Evolutionary conservation across 2,888 invertebrate genomes (phyloP).

Genomic region (Sesia apiformis): DNA sequence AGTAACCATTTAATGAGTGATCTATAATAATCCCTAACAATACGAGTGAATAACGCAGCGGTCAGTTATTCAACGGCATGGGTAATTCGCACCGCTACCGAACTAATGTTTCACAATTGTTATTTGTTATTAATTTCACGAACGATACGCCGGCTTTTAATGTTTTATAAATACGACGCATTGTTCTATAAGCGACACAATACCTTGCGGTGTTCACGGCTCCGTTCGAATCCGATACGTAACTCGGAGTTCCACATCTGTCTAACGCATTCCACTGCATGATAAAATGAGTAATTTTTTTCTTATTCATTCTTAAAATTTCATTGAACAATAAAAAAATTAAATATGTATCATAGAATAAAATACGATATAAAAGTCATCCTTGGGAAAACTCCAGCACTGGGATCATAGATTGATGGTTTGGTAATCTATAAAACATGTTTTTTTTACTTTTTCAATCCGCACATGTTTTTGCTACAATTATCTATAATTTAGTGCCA

Average conservation of each 20-base stretch:
- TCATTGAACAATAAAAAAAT: too few relatives aligned
- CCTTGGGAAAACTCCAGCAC: too few relatives aligned
- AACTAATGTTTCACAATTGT: constrained; percentile 72
- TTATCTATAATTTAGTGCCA: too few relatives aligned
- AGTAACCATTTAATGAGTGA: neutral
- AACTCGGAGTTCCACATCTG: constrained; percentile 15
- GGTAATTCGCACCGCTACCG: constrained; percentile 67
- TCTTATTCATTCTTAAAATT: constrained; percentile 2
- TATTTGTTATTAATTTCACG: constrained; percentile 75
- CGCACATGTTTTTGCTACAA: too few relatives aligned
- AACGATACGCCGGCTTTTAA: constrained; percentile 71
- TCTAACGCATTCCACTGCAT: neutral
- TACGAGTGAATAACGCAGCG: constrained; percentile 1
- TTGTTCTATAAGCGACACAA: constrained; percentile 72
- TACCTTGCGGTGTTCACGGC: constrained; percentile 56
- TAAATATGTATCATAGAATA: too few relatives aligned
- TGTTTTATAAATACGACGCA: constrained; percentile 74
- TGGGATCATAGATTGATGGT: too few relatives aligned
- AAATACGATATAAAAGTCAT: too few relatives aligned
- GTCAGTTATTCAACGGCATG: constrained; percentile 52
- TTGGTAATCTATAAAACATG: too few relatives aligned
- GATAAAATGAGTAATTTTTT: constrained; percentile 1
- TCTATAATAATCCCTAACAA: neutral
- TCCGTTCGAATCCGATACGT: constrained; percentile 58
- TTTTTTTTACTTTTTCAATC: too few relatives aligned